These are phyloP conservation scores for Sebastes kiyomatsui DNA, from an alignment of 2,797 vertebrate genomes.

Conservation along the genomic window DNA sequence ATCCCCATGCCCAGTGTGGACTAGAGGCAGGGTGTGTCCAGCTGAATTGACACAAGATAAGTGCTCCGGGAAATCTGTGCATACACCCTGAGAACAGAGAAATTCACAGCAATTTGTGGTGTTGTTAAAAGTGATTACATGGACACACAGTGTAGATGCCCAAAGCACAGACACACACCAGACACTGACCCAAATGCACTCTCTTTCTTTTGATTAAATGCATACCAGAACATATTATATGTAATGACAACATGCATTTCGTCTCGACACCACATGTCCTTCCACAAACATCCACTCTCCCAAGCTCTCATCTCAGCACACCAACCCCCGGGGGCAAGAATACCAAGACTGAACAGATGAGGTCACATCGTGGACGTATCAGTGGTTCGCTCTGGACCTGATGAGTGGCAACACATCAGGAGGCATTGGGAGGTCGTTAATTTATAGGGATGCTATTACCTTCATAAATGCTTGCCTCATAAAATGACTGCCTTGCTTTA, in stretches of 20 bases:
- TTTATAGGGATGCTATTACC: slow-evolving; percentile 81
- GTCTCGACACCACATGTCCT: slow-evolving; percentile 67
- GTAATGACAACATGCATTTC: slow-evolving; percentile 49
- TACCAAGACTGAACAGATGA: slow-evolving; percentile 49
- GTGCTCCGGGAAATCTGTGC: slow-evolving; percentile 40
- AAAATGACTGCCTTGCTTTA: slow-evolving; percentile 76
- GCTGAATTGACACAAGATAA: slow-evolving; percentile 50
- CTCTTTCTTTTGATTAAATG: slow-evolving; percentile 44
- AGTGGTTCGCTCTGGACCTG: slow-evolving; percentile 28
- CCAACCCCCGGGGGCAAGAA: slow-evolving; percentile 38
- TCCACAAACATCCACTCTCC: slow-evolving; percentile 46
- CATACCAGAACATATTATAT: slow-evolving; percentile 63
- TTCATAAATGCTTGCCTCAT: slow-evolving; percentile 75
- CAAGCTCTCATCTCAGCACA: slow-evolving; percentile 34
- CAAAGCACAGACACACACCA: slow-evolving; percentile 1
- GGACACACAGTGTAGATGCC: slow-evolving; percentile 7
- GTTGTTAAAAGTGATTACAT: slow-evolving; percentile 17
- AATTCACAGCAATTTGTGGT: slow-evolving; percentile 11
- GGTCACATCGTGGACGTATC: slow-evolving; percentile 61
- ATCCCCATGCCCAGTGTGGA: slow-evolving; percentile 43
- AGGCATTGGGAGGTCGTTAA: slow-evolving; percentile 68
- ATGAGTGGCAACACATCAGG: slow-evolving; percentile 74
- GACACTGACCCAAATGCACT: slow-evolving; percentile 11
- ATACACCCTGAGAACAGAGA: slow-evolving; percentile 5
- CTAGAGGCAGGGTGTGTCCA: slow-evolving; percentile 52